These are phyloP conservation scores for Neomorphus geoffroyi DNA, from an alignment of 2,797 vertebrate species.

Conservation along the genomic window DNA sequence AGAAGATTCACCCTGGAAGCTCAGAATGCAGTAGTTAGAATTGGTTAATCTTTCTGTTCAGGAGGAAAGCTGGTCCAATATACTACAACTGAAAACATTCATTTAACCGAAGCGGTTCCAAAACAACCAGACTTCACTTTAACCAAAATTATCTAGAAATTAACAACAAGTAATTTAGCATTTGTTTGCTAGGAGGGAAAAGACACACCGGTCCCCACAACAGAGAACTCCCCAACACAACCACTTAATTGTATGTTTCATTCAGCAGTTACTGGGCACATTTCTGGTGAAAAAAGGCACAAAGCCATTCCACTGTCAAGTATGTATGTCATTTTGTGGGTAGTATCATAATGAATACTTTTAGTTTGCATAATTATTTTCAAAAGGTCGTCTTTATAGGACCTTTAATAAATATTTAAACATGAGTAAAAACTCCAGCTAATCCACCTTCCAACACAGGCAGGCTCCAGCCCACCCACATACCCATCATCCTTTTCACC, in stretches of 20 bases:
- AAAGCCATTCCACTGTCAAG: not conserved
- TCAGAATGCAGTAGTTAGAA: not conserved
- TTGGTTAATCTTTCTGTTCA: not conserved
- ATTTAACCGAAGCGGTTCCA: not conserved
- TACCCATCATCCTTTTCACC: not conserved
- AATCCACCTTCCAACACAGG: not conserved
- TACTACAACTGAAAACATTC: not conserved
- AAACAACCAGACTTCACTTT: not conserved
- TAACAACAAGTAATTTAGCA: not conserved
- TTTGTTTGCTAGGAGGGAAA: not conserved
- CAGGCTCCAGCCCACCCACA: not conserved
- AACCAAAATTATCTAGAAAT: slow-evolving; percentile 9
- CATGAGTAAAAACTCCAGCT: not conserved
- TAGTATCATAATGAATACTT: not conserved
- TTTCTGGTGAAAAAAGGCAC: not conserved
- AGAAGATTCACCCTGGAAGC: not conserved
- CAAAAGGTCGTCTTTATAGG: not conserved
- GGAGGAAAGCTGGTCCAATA: not conserved
- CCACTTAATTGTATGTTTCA: not conserved
- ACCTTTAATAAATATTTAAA: slow-evolving; percentile 1
- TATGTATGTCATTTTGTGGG: not conserved
- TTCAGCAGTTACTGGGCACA: not conserved
- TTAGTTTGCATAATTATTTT: not conserved
- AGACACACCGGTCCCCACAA: not conserved
- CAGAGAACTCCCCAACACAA: not conserved